Base-by-base conservation (phyloP, 2,113 vertebrate species). In the Varanus salvator region DNA sequence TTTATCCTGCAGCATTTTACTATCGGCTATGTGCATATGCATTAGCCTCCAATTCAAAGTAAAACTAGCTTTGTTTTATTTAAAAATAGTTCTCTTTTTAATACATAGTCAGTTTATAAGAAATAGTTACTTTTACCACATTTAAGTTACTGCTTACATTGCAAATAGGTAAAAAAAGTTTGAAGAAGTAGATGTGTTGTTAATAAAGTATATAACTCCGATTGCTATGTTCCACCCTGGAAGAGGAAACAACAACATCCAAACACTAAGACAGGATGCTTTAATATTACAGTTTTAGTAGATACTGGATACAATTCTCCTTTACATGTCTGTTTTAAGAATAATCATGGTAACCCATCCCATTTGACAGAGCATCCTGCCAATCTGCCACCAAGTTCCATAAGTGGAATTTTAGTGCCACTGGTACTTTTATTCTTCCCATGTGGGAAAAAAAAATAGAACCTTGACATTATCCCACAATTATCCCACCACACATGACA, bases 101-200 rank as follows among this genome's bases (percentile, higher is more conserved):
- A 83, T 54, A 93, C 23, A 0, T 9, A 91, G 90, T 89, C 93
- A 54, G 44, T 60, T 76, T 38, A 31, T 88, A 87, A 93, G 88
- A 87, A 8, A 8, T 87, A 90, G 44, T 44, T 54, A 60, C 60
- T 90, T 94, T 92, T 93, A 8, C 91, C 90, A 87, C 75, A 86
- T 17, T 48, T 38, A 50, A 64, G 89, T 87, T 87, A 87, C 87
- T 91, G 23, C 8, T 92, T 92, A 88, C 4, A 17, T 87, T 92
- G 75, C n/a, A 92, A 94, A 94, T 44, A 84, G 83, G 38, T 27
- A 19, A 17, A 11, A 48, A n/a, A 57, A 89, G 4, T 2, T 85
- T 92, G 80, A 93, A 80, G 14, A 94, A 94, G 93, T 88, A 89
- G 77, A 91, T 92, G 91, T 93, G 21, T 11, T 80, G 29, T 85